These are phyloP conservation scores for Scalopus aquaticus DNA, from an alignment of 2,113 vertebrate genomes.

Conservation along the genomic window DNA sequence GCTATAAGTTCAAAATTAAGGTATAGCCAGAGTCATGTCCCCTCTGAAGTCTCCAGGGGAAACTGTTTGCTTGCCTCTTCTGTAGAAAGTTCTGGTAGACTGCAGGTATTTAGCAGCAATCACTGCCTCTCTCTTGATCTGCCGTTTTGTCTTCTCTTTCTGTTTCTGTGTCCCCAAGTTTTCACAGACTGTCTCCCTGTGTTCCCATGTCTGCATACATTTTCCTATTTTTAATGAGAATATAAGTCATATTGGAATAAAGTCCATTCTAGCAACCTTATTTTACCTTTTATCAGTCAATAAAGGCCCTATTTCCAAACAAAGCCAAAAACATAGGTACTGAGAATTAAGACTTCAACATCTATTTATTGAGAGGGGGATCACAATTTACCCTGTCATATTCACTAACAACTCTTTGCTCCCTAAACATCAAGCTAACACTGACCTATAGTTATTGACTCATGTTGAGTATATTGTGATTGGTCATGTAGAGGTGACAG, in stretches of 20 bases:
- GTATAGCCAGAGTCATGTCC: rapidly evolving
- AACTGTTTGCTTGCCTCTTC: rapidly evolving
- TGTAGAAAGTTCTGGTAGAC: background rate
- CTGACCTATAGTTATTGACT: background rate
- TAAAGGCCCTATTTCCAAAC: background rate
- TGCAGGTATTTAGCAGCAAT: rapidly evolving
- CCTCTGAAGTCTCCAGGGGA: background rate
- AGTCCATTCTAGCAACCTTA: background rate
- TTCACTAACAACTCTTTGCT: background rate
- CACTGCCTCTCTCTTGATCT: rapidly evolving
- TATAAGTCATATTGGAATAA: background rate
- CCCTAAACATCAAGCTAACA: background rate
- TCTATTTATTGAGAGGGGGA: background rate
- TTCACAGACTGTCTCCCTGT: background rate
- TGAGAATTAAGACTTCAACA: background rate
- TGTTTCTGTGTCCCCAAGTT: background rate
- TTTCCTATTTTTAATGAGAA: background rate
- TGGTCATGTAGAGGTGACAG: background rate
- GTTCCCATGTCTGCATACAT: background rate
- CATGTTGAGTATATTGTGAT: rapidly evolving
- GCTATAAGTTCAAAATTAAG: background rate
- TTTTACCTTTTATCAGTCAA: background rate
- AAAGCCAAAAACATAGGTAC: background rate
- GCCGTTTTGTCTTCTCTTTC: background rate
- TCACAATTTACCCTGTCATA: background rate